Evolutionary conservation across 2,797 vertebrate genomes (phyloP).

Genomic region (Mycteria americana): DNA sequence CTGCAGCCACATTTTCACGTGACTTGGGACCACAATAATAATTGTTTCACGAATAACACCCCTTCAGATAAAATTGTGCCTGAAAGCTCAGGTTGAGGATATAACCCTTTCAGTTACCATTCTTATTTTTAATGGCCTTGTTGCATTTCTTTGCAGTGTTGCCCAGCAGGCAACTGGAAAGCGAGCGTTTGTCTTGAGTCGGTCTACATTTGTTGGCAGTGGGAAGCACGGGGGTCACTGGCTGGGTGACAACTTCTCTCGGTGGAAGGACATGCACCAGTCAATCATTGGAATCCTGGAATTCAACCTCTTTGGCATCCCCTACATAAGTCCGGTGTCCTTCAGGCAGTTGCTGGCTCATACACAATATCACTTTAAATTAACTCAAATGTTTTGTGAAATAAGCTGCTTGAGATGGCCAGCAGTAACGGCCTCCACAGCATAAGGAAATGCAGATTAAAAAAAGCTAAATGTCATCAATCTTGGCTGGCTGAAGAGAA

Average conservation of each 20-base stretch:
- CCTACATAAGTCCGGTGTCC: constrained; percentile 17
- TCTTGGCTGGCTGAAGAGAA: background rate
- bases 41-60: background rate
- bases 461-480: constrained; percentile 7
- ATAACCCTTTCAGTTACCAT: background rate
- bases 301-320: constrained; percentile 71
- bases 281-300: constrained; percentile 57
- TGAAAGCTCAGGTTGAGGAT: background rate
- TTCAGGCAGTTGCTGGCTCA: background rate
- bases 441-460: background rate
- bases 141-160: constrained; percentile 5
- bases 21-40: background rate
- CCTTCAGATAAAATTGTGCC: background rate
- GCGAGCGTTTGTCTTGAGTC: constrained; percentile 28
- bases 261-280: constrained; percentile 51
- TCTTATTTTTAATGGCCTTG: background rate
- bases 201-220: constrained; percentile 43
- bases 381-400: background rate
- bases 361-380: background rate
- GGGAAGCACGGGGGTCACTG: constrained; percentile 52
- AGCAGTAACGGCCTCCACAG: background rate
- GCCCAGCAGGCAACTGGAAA: constrained; percentile 52
- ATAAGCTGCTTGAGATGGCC: background rate
- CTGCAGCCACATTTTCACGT: background rate
- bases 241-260: constrained; percentile 58